A percentile compares a stretch with the other conserved stretches of the same genome.
Conservation (phyloP, 2,797 vertebrate genomes). For the Stomatorhinus walkeri region DNA sequence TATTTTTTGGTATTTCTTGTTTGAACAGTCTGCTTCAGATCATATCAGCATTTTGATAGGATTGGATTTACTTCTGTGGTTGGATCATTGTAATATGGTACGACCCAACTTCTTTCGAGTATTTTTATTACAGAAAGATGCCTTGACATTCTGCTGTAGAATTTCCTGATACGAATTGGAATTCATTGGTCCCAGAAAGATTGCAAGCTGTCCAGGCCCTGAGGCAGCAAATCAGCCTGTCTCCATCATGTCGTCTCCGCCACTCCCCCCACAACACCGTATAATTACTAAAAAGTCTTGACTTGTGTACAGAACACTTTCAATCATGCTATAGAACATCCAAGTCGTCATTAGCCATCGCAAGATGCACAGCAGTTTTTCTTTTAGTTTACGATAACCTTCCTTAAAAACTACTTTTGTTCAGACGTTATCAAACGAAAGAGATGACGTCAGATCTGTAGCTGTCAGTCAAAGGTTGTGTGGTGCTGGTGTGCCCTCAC, state of each 20-base stretch:
- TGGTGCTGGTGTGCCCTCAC: not conserved
- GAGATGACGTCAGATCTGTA: not conserved
- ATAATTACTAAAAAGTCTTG: not conserved
- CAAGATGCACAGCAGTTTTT: not conserved
- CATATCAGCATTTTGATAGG: not conserved
- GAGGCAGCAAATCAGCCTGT: not conserved
- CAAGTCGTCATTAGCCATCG: not conserved
- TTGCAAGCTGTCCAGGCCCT: not conserved
- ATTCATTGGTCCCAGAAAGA: not conserved
- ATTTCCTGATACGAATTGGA: not conserved
- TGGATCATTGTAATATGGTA: not conserved
- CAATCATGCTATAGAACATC: not conserved
- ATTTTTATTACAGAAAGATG: not conserved
- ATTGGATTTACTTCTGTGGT: not conserved
- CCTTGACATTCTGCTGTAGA: not conserved
- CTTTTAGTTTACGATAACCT: not conserved
- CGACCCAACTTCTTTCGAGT: not conserved
- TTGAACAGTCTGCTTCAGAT: not conserved
- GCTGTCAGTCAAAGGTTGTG: not conserved
- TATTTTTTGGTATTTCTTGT: conserved; percentile 3
- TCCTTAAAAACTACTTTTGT: not conserved
- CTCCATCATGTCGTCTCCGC: not conserved
- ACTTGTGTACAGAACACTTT: not conserved
- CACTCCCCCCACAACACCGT: not conserved
- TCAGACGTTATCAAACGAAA: not conserved